Evolutionary conservation across 1,140 invertebrate species (phyloP).

Genomic region (Drosophila yakuba): DNA sequence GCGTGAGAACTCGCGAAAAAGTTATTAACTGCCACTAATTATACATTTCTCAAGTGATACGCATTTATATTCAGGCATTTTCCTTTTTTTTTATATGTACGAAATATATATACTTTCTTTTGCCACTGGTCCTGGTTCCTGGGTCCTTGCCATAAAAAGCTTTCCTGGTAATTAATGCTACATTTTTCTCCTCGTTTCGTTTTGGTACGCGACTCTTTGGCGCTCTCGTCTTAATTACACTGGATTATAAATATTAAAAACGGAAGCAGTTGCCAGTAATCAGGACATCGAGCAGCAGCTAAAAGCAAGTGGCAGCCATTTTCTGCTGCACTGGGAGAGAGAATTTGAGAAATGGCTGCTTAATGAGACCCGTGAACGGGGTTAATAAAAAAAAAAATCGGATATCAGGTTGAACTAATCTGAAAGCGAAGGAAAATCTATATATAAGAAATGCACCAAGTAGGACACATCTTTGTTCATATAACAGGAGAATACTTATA

Average conservation of each 20-base stretch:
- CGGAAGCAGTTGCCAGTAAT: conserved; percentile 71
- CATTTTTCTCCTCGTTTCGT: conserved; percentile 48
- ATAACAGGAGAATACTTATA: not conserved
- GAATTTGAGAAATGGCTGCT: conserved; percentile 61
- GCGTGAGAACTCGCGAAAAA: conserved; percentile 68
- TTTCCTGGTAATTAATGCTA: conserved; percentile 67
- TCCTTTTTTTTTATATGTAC: conserved; percentile 27
- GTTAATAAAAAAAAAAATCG: conserved; percentile 7
- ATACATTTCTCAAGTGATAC: conserved; percentile 65
- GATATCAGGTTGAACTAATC: conserved; percentile 47
- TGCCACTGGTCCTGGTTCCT: not conserved
- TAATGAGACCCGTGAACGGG: conserved; percentile 35
- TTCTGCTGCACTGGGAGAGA: conserved; percentile 4
- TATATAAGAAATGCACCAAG: not conserved
- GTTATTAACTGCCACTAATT: conserved; percentile 77
- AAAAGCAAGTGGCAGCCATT: conserved; percentile 43
- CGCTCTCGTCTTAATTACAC: conserved; percentile 71
- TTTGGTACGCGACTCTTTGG: conserved; percentile 38
- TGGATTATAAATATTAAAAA: conserved; percentile 77
- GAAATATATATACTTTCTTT: conserved; percentile 24
- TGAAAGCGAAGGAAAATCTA: conserved; percentile 2
- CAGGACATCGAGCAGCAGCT: conserved; percentile 60
- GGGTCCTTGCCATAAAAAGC: conserved; percentile 53
- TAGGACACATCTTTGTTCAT: not conserved
- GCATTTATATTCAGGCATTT: conserved; percentile 71